A percentile compares a stretch with the other conserved stretches of the same genome.
These are phyloP conservation scores for Emydoidea blandingii DNA, from an alignment of 2,797 vertebrate species.

Conservation along the genomic window DNA sequence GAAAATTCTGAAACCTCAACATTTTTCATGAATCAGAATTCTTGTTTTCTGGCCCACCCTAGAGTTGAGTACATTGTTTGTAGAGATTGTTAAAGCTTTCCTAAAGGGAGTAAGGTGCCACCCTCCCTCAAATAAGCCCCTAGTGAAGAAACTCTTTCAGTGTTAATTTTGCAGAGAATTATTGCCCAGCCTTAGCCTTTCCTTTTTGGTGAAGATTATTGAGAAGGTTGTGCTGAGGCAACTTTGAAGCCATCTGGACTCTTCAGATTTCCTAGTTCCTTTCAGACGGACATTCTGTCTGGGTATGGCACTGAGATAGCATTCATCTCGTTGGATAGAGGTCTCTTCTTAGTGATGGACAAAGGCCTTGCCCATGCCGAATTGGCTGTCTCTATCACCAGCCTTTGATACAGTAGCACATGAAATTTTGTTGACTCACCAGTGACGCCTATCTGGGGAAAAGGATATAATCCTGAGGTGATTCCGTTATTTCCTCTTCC, in stretches of 20 bases:
- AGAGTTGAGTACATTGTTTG: constrained; percentile 55
- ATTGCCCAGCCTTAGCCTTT: neutral
- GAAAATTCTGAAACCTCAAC: neutral
- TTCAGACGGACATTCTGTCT: neutral
- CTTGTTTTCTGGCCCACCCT: neutral
- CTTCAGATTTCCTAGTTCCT: neutral
- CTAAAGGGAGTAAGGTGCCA: neutral
- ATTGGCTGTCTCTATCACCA: neutral
- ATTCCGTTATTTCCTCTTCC: neutral
- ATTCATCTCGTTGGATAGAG: fast-evolving
- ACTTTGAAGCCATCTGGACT: neutral
- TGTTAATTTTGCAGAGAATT: neutral
- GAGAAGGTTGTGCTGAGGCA: neutral
- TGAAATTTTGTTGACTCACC: neutral
- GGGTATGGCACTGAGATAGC: neutral
- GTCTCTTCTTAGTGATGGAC: neutral
- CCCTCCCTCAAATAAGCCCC: neutral
- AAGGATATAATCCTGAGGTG: neutral
- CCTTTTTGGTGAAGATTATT: neutral
- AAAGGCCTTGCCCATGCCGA: fast-evolving
- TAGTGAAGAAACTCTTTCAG: constrained; percentile 3
- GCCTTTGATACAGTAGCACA: neutral
- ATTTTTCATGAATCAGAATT: neutral
- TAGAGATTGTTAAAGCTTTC: constrained; percentile 41
- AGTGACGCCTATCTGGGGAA: neutral